phyloP scores from a whole-genome alignment of 2,888 invertebrate species.

The Argyresthia albistria region DNA sequence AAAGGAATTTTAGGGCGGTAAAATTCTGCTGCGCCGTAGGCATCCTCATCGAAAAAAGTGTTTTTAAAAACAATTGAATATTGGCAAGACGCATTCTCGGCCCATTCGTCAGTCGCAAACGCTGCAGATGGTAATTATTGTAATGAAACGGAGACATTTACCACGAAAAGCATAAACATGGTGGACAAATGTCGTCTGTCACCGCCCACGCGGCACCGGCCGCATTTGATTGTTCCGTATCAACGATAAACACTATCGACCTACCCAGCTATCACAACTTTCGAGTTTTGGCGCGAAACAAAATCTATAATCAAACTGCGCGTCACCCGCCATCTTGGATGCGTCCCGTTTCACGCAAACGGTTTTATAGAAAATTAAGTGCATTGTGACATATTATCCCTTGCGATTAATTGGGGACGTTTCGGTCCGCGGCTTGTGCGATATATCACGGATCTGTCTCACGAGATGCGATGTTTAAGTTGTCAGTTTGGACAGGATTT shows the following conservation, averaged over 20 bases:
- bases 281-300: background rate
- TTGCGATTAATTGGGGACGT: constrained; percentile 60
- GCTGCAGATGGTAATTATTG: constrained; percentile 32
- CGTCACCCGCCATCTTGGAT: constrained; percentile 27
- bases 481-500: constrained; percentile 65
- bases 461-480: constrained; percentile 62
- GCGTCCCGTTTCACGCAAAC: constrained; percentile 27
- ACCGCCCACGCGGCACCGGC: constrained; percentile 26
- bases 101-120: constrained; percentile 17
- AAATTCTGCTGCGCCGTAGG: no score
- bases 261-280: background rate
- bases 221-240: constrained; percentile 6
- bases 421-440: constrained; percentile 46
- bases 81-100: constrained; percentile 23
- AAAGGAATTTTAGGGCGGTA: no score
- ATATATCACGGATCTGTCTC: constrained; percentile 65
- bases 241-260: constrained; percentile 2
- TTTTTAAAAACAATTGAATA: background rate
- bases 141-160: constrained; percentile 28
- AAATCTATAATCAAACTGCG: constrained; percentile 1
- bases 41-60: background rate
- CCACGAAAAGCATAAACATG: constrained; percentile 7
- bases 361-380: constrained; percentile 63
- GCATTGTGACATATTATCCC: constrained; percentile 64
- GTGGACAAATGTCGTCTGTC: constrained; percentile 19